A percentile compares a stretch with the other conserved stretches of the same genome.
phyloP scores from a whole-genome alignment of 1,140 invertebrate genomes.

The Orchestia grillus region DNA sequence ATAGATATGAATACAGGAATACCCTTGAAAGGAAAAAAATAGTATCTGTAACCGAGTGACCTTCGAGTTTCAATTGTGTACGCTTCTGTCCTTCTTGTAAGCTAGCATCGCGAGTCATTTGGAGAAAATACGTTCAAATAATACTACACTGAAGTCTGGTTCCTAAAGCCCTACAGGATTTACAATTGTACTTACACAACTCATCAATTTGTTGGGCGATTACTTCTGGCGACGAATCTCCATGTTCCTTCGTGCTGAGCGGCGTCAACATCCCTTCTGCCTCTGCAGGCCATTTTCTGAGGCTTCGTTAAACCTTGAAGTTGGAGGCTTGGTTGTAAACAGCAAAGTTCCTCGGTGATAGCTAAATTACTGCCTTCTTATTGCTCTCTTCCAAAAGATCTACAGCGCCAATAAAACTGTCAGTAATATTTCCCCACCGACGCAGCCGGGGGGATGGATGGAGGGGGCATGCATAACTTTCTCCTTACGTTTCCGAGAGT shows the following conservation, averaged over 20 bases:
- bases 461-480: background rate
- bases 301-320: background rate
- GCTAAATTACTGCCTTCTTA: conserved; percentile 16
- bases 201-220: background rate
- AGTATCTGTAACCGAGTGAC: no score
- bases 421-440: background rate
- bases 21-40: no score
- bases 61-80: no score
- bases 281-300: background rate
- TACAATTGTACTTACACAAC: background rate
- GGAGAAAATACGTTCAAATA: background rate
- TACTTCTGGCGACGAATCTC: background rate
- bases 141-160: background rate
- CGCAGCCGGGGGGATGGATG: no score
- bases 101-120: no score
- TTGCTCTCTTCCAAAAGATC: conserved; percentile 19
- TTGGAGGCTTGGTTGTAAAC: background rate
- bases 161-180: background rate
- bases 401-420: conserved; percentile 3
- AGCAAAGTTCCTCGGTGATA: background rate
- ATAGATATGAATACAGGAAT: no score
- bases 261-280: background rate
- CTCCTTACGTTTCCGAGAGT: background rate
- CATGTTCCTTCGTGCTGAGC: background rate
- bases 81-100: no score